phyloP scores from a whole-genome alignment of 1,140 invertebrate genomes.

The Euura lappo region DNA sequence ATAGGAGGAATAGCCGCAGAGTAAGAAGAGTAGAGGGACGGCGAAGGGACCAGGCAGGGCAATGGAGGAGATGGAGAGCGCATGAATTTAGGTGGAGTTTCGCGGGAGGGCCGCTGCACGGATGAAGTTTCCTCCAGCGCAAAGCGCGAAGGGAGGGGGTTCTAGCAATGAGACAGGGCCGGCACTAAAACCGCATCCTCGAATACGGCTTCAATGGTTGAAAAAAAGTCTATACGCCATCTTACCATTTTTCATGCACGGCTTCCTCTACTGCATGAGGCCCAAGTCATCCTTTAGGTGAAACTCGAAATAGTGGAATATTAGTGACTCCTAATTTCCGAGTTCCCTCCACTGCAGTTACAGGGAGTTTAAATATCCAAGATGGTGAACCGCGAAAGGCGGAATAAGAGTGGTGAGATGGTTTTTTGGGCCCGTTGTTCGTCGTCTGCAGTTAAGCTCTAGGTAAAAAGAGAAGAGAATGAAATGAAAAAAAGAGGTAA shows the following conservation, averaged over 20 bases:
- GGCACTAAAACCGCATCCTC: constrained; percentile 13
- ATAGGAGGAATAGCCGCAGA: constrained; percentile 36
- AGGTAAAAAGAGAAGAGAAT: not conserved
- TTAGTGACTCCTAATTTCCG: too few relatives aligned
- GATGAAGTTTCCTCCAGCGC: not conserved
- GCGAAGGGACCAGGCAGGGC: constrained; percentile 10
- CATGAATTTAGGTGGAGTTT: constrained; percentile 49
- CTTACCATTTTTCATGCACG: too few relatives aligned
- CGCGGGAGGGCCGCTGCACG: constrained; percentile 15
- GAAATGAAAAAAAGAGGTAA: constrained; percentile 19
- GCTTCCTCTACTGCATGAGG: too few relatives aligned
- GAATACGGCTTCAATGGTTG: too few relatives aligned
- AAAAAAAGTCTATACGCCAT: too few relatives aligned
- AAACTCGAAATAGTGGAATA: too few relatives aligned
- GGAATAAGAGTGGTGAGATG: not conserved
- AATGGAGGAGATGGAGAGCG: constrained; percentile 35
- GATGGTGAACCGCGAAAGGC: not conserved
- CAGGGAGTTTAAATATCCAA: not conserved
- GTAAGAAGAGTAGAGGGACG: constrained; percentile 16
- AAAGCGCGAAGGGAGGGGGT: constrained; percentile 32
- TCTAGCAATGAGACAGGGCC: constrained; percentile 58
- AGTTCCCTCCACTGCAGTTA: not conserved
- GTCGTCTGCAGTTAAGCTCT: too few relatives aligned
- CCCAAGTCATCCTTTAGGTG: too few relatives aligned
- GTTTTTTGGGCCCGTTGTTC: too few relatives aligned